Evolutionary conservation across 1,140 invertebrate genomes (phyloP), one percentile per base, ranked within the genome.

Genomic region (Pogonognathellus flavescens): DNA sequence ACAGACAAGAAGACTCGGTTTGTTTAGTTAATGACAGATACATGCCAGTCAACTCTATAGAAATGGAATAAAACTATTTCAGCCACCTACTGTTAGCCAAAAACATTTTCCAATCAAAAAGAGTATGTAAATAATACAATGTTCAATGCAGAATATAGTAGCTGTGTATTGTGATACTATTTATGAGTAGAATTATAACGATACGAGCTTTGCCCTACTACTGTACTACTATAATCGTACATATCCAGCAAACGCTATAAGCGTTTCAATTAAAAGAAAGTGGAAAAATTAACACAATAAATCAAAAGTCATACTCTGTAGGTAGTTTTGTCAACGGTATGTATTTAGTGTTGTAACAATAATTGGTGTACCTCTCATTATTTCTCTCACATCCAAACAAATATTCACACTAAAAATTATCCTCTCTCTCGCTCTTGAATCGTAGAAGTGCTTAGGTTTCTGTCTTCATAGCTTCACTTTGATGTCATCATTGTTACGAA

Each of bases 401-500:
- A 62, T 76, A 80, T 80, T 80, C 84, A 85, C 72, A 85, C 84
- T 80, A 85, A 84, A 84, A 84, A 66, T 60, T 85, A 76, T 85
- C 84, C 84, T 85, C 84, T 85, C 84, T 85, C 72, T 80, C 80
- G 80, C 84, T 55, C 84, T 84, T 72, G 83, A 85, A 85, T 76
- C 84, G 76, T 60, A 85, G 76, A 85, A 70, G 76, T 80, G 52
- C 59, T 62, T 59, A 80, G 59, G 55, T 87, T 83, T 89, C 62
- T 86, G 60, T 85, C 86, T 84, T 88, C 70, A 86, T 83, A 59
- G 89, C 90, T 92, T 94, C 96, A 98, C 95, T 98, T 98, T 94
- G 96, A 97, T 94, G 96, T 98, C 96, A 98, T 98, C 96, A 98
- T 98, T 93, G 96, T 98, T 93, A 98, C 96, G 93, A 98, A 98